Percentiles rank a stretch among this genome's conserved stretches.
phyloP scores from a whole-genome alignment of 2,113 vertebrate genomes.

The Anarhynchus alexandrinus region DNA sequence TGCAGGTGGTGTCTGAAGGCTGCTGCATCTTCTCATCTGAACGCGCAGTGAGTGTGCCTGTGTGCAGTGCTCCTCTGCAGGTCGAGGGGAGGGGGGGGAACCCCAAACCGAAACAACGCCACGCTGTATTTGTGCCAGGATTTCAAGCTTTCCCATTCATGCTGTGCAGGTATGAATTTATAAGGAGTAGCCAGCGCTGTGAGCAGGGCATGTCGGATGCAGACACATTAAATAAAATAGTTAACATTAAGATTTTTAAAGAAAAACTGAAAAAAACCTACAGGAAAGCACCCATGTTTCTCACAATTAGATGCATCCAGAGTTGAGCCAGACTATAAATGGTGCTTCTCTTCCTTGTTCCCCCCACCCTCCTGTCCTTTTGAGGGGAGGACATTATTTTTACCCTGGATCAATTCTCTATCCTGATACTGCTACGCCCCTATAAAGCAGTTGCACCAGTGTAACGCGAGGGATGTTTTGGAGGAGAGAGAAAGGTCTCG shows the following conservation, averaged over 20 bases:
- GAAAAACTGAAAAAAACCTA: not conserved
- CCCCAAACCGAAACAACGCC: not conserved
- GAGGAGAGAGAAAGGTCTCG: not conserved
- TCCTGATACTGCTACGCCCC: not conserved
- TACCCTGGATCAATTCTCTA: not conserved
- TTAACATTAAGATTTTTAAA: not conserved
- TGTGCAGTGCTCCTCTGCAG: not conserved
- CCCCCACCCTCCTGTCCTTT: not conserved
- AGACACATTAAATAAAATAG: not conserved
- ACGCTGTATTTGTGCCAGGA: fast-evolving
- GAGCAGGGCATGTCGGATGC: not conserved
- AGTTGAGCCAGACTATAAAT: not conserved
- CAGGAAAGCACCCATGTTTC: not conserved
- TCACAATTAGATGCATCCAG: not conserved
- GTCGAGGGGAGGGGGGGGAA: fast-evolving
- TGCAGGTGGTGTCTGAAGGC: not conserved
- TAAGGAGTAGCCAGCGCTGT: not conserved
- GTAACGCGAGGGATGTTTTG: not conserved
- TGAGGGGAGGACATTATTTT: not conserved
- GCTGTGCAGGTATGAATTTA: not conserved
- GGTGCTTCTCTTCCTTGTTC: not conserved
- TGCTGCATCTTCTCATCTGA: not conserved
- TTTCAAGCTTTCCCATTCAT: not conserved
- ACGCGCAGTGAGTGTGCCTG: fast-evolving
- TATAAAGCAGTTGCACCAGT: not conserved